These are phyloP conservation scores for Sylvia borin DNA, from an alignment of 2,797 vertebrate species.

Conservation along the genomic window DNA sequence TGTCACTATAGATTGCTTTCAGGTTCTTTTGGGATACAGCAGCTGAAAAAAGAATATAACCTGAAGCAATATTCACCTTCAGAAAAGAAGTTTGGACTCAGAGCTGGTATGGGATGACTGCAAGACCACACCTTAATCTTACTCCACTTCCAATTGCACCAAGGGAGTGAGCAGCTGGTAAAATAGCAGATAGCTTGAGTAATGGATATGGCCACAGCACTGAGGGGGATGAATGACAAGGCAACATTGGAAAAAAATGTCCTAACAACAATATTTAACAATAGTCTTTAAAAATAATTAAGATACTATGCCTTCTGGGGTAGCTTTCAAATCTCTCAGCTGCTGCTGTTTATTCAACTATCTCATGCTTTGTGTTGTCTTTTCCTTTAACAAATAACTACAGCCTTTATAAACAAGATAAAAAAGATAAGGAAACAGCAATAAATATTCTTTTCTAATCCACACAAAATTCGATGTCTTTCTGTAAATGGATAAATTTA, in stretches of 20 bases:
- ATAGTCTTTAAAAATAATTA: background rate
- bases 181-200: background rate
- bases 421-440: background rate
- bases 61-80: background rate
- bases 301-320: background rate
- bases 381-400: background rate
- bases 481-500: background rate
- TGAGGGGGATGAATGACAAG: accelerated
- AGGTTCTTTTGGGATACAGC: background rate
- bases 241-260: background rate
- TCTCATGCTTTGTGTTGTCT: background rate
- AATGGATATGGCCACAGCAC: accelerated
- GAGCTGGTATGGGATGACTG: background rate
- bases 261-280: background rate
- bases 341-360: background rate
- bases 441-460: background rate
- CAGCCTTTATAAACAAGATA: background rate
- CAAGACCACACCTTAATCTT: background rate
- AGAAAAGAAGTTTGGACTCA: background rate
- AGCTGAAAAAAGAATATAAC: background rate
- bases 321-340: background rate
- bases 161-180: background rate
- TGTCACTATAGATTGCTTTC: background rate
- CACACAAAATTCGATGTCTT: background rate
- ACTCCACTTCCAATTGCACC: background rate